Conservation (phyloP, 2,113 vertebrate genomes). For the Tragelaphus strepsiceros region DNA sequence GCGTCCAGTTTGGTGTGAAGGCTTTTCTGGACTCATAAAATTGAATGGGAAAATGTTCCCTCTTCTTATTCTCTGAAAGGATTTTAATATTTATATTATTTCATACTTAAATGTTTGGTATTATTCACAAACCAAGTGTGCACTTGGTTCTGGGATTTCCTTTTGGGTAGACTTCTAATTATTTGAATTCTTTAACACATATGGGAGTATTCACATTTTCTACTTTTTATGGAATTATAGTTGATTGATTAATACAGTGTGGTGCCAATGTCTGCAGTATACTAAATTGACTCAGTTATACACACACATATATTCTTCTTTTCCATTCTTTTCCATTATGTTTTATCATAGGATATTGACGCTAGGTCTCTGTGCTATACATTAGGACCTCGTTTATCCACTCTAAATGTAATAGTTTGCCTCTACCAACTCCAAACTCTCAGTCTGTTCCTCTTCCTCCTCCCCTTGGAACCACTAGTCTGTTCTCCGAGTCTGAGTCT, state of each 20-base stretch:
- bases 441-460: not conserved
- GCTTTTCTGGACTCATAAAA: not conserved
- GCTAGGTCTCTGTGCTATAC: not conserved
- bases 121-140: not conserved
- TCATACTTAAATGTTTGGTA: not conserved
- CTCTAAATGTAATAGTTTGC: not conserved
- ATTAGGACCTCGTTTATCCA: not conserved
- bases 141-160: not conserved
- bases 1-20: not conserved
- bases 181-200: conserved; percentile 8
- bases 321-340: not conserved
- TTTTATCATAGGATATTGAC: not conserved
- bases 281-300: not conserved
- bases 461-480: not conserved
- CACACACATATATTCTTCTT: not conserved
- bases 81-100: not conserved
- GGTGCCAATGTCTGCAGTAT: not conserved
- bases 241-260: not conserved
- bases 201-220: not conserved
- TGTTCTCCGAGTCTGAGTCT: not conserved
- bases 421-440: not conserved
- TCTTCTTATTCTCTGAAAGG: not conserved
- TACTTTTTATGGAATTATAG: not conserved
- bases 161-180: not conserved
- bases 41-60: not conserved